Conservation (phyloP, 2,797 vertebrate genomes). For the Euphonia xanthogaster region DNA sequence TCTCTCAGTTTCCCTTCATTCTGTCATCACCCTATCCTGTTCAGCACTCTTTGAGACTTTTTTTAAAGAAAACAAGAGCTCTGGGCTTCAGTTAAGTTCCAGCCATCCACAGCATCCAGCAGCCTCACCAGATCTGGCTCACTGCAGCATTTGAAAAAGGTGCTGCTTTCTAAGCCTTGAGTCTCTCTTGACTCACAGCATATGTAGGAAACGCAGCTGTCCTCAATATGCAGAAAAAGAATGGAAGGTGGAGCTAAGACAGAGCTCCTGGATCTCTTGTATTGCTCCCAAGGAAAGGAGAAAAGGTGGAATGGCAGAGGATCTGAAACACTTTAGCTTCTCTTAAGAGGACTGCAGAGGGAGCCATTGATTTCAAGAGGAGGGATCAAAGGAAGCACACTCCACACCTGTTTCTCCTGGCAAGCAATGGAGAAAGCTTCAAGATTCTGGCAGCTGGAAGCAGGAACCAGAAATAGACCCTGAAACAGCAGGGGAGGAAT, state of each 20-base stretch:
- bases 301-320: neutral
- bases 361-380: constrained; percentile 11
- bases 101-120: neutral
- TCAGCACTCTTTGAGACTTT: neutral
- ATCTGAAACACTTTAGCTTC: neutral
- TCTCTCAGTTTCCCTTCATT: neutral
- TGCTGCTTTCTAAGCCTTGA: rapidly evolving
- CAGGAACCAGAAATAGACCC: constrained; percentile 9
- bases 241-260: neutral
- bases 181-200: neutral
- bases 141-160: neutral
- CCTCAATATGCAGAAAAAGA: neutral
- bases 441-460: constrained; percentile 15
- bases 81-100: neutral
- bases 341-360: neutral
- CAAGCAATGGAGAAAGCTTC: neutral
- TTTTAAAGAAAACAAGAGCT: neutral
- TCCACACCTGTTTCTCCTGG: constrained; percentile 48
- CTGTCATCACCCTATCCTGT: neutral
- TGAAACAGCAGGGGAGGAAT: neutral
- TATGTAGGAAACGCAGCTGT: rapidly evolving
- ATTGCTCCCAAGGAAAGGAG: neutral
- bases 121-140: neutral
- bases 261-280: neutral
- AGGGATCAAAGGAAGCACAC: neutral